A percentile compares a stretch with the other conserved stretches of the same genome.
Conservation (phyloP, 1,140 invertebrate species). For the Onthophagus taurus region DNA sequence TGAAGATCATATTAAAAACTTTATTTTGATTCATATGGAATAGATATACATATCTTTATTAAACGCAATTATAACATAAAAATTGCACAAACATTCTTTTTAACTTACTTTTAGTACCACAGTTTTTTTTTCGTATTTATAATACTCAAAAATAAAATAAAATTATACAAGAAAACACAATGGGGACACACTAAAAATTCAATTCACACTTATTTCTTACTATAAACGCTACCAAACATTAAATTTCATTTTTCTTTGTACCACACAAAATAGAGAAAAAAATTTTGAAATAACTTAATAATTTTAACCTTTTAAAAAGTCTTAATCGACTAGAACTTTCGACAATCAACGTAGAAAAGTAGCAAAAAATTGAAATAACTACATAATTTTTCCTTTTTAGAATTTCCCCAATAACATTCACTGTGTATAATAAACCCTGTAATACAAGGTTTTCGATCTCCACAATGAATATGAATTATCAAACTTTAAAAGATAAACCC, state of each 20-base stretch:
- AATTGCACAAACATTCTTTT: slow-evolving; percentile 17
- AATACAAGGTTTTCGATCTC: slow-evolving; percentile 98
- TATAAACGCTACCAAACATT: too few species aligned
- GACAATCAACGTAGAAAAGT: neutral
- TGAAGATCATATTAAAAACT: slow-evolving; percentile 6
- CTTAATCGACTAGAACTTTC: neutral
- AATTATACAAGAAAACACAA: too few species aligned
- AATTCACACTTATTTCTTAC: too few species aligned
- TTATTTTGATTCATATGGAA: slow-evolving; percentile 6
- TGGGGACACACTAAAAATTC: too few species aligned
- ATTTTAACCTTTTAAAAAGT: neutral
- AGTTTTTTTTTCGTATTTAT: slow-evolving; percentile 12
- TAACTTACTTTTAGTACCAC: slow-evolving; percentile 15
- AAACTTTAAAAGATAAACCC: slow-evolving; percentile 97
- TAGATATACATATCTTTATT: slow-evolving; percentile 12
- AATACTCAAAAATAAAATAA: slow-evolving; percentile 11
- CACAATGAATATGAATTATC: slow-evolving; percentile 99
- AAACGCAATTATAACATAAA: slow-evolving; percentile 16
- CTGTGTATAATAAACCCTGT: slow-evolving; percentile 93
- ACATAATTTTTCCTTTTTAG: slow-evolving; percentile 1
- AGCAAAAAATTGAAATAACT: neutral
- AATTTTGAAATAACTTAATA: neutral
- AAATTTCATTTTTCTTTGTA: neutral
- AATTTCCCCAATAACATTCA: slow-evolving; percentile 25
- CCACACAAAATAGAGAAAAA: slow-evolving; percentile 2